Conservation (phyloP, 1,140 invertebrate genomes). For the Rhopalosiphum maidis region DNA sequence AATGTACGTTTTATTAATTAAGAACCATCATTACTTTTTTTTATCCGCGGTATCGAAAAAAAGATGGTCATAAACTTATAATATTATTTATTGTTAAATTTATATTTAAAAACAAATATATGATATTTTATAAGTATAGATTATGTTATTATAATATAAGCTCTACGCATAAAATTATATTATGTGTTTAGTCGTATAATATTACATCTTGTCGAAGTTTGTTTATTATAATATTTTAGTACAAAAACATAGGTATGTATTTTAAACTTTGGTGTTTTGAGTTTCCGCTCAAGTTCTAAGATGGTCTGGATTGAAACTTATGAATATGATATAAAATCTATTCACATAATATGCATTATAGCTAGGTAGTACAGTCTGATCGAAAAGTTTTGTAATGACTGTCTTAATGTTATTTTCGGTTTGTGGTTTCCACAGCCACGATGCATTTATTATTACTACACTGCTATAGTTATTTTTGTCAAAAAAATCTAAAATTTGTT, state of each 20-base stretch:
- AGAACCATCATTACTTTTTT: neutral
- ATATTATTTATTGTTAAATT: too few relatives aligned
- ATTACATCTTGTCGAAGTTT: neutral
- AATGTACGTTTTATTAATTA: neutral
- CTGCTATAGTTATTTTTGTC: neutral
- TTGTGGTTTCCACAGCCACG: neutral
- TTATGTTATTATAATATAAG: too few relatives aligned
- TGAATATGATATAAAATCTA: neutral
- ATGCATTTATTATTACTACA: neutral
- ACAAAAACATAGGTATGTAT: neutral
- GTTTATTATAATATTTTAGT: neutral
- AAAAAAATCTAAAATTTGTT: neutral
- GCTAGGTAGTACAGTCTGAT: neutral
- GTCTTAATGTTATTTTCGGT: neutral
- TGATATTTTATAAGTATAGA: neutral
- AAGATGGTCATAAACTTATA: too few relatives aligned
- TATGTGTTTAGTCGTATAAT: neutral
- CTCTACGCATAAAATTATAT: neutral
- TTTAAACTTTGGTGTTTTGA: neutral
- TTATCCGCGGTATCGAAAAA: too few relatives aligned
- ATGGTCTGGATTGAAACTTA: neutral
- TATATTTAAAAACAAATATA: too few relatives aligned
- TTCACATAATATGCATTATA: neutral
- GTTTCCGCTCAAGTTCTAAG: neutral
- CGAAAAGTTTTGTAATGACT: neutral